Percentiles rank a stretch among this genome's conserved stretches.
Evolutionary conservation across 2,888 invertebrate species (phyloP).

Genomic region (Cantharis rustica): DNA sequence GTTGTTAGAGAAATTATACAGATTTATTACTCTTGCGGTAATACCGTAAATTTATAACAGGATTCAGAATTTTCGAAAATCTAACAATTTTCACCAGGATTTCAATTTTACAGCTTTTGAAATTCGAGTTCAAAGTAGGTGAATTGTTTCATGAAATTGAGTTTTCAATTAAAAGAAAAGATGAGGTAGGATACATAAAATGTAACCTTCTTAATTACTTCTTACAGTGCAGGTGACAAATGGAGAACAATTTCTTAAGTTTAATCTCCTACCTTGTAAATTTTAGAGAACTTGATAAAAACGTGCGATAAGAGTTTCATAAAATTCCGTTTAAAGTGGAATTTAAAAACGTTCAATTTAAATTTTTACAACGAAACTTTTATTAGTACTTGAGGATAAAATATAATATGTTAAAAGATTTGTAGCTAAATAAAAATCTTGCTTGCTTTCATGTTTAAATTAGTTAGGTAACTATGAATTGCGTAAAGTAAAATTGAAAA

Average conservation of each 20-base stretch:
- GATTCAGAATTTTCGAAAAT: neutral
- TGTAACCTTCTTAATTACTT: neutral
- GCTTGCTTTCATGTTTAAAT: neutral
- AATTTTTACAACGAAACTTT: neutral
- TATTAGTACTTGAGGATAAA: neutral
- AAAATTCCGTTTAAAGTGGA: neutral
- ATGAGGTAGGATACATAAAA: neutral
- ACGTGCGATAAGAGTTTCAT: neutral
- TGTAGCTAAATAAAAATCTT: neutral
- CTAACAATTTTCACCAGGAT: no score
- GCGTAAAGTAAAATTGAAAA: neutral
- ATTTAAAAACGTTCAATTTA: neutral
- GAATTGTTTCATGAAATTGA: no score
- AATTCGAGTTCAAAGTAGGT: no score
- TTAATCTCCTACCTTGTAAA: neutral
- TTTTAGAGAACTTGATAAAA: neutral
- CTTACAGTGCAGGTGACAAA: neutral
- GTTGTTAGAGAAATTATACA: neutral
- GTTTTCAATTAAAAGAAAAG: neutral
- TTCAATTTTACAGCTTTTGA: no score
- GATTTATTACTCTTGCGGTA: neutral
- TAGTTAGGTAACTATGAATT: neutral
- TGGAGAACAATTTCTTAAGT: neutral
- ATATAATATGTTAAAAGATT: neutral
- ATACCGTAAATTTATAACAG: neutral